Conservation (phyloP, 2,797 vertebrate species). For the Pristis pectinata region DNA sequence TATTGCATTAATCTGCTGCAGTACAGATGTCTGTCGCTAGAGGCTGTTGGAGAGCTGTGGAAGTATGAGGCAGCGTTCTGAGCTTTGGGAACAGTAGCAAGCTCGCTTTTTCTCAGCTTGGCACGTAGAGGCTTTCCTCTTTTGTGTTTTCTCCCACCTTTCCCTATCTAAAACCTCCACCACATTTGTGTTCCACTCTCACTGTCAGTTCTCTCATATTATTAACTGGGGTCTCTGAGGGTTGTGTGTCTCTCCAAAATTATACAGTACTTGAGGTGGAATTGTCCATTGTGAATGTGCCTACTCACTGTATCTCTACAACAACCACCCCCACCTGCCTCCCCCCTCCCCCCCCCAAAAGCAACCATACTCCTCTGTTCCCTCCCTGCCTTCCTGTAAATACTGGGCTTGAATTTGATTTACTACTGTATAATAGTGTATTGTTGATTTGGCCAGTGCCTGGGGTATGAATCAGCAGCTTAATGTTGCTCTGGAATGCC, state of each 20-base stretch:
- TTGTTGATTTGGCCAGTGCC: too few species aligned
- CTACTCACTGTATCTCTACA: not conserved
- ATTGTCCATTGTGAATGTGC: too few species aligned
- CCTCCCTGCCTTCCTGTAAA: too few species aligned
- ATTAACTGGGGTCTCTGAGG: not conserved
- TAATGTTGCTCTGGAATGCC: not conserved
- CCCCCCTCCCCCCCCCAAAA: too few species aligned
- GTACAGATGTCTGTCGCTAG: not conserved
- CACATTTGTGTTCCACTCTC: not conserved
- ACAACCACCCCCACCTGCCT: too few species aligned
- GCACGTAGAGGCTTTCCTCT: not conserved
- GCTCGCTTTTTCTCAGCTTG: not conserved
- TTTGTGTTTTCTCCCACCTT: not conserved
- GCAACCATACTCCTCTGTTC: too few species aligned
- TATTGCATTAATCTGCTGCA: not conserved
- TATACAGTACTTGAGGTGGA: not conserved
- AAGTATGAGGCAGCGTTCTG: not conserved
- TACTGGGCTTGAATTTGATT: too few species aligned
- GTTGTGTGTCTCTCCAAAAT: not conserved
- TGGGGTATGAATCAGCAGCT: too few species aligned
- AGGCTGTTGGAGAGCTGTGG: constrained; percentile 25
- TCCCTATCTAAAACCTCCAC: not conserved
- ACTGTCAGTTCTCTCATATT: too few species aligned
- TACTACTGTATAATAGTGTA: too few species aligned
- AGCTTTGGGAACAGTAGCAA: not conserved